Base-by-base conservation (phyloP, 2,888 invertebrate genomes). In the Meliscaeva auricollis region DNA sequence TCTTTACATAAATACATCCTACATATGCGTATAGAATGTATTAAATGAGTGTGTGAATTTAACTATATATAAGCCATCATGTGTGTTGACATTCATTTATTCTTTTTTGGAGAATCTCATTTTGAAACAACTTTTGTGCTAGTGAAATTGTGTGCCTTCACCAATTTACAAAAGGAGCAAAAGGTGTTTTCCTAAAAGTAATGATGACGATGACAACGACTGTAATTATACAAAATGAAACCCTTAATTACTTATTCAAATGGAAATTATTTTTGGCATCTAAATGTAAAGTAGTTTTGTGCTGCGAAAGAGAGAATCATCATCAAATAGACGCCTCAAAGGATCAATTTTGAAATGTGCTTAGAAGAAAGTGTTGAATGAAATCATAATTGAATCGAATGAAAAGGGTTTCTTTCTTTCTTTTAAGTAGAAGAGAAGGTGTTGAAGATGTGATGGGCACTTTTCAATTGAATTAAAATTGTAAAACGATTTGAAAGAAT, bases 301-400 rank as follows among this genome's bases (percentile, higher is more conserved):
- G 52, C 9, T 35, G 56, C 17, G 15, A 35, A 9, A 20, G 17
- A 46, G 17, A 17, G 32, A 76, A 50, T 56, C 46, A n/a, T 35
- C 38, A n/a, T 35, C 38, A 79, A 41, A 62, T 15, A 30, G n/a
- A 62, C 70, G 54, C 54, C 75, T 80, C 75, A 54, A 75, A 75
- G 75, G 80, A 80, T 54, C 68, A 62, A 46, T 79, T 79, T 50
- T 13, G 3, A 68, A 44, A 4, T 26, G 50, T 50, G 11, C n/a
- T 50, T 50, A 52, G 44, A n/a, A 35, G 32, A 15, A 64, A 44
- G 41, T 54, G 58, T 56, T 62, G 38, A 70, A 81, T 80, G 58
- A 66, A 80, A 75, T 73, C 56, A 50, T 79, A 74, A 79, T 74
- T 58, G 17, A 46, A 66, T 48, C 11, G 30, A 62, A 70, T 46